Evolutionary conservation across 2,113 vertebrate genomes (phyloP).

Genomic region (Neomonachus schauinslandi): DNA sequence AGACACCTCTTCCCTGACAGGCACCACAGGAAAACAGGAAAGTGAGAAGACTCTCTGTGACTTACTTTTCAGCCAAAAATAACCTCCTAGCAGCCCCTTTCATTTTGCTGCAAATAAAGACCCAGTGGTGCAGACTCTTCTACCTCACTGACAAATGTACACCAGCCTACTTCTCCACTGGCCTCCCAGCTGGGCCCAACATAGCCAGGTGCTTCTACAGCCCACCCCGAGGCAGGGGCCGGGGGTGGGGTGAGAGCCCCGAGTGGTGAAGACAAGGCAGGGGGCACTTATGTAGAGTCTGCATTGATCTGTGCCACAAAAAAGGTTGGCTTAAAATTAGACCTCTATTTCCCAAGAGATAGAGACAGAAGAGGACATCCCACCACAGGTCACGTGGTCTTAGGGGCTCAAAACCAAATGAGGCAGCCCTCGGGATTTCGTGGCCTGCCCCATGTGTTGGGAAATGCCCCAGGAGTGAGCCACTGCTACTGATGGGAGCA

Average conservation of each 20-base stretch:
- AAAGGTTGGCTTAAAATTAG: background rate
- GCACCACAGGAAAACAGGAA: constrained; percentile 35
- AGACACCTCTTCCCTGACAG: background rate
- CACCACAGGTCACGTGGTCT: no score
- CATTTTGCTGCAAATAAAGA: background rate
- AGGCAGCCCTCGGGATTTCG: background rate
- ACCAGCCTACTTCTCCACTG: fast-evolving
- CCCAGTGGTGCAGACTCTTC: background rate
- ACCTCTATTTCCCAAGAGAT: background rate
- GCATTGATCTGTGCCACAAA: background rate
- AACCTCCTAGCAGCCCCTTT: background rate
- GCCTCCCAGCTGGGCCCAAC: background rate
- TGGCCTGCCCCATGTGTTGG: background rate
- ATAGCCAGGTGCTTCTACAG: background rate
- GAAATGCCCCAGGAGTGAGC: fast-evolving
- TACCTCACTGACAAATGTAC: background rate
- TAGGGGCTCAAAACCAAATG: background rate
- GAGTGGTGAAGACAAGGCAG: fast-evolving
- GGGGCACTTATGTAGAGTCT: background rate
- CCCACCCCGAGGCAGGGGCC: background rate
- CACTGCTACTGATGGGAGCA: fast-evolving
- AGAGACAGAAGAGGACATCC: background rate
- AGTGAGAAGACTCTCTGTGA: background rate
- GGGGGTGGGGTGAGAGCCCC: background rate
- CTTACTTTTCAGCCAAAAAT: background rate